These are phyloP conservation scores for Pseudococcus viburni DNA, from an alignment of 2,888 invertebrate genomes.

Conservation along the genomic window DNA sequence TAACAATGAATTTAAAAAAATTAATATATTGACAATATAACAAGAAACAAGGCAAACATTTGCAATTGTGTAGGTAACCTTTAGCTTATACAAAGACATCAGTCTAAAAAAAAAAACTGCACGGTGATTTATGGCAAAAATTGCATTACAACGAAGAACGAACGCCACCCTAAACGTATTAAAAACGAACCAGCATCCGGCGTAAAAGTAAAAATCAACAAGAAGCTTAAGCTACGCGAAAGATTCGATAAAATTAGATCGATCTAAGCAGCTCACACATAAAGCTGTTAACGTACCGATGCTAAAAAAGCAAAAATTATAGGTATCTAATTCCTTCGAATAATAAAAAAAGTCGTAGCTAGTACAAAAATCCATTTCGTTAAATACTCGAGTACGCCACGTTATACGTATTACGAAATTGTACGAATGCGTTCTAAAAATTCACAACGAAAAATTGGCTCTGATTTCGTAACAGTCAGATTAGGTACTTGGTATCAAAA, in stretches of 20 bases:
- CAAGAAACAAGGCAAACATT: conserved; percentile 59
- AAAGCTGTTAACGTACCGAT: conserved; percentile 1
- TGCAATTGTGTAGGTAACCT: conserved; percentile 59
- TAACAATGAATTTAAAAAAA: conserved; percentile 60
- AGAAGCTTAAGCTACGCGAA: neutral
- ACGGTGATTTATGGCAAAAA: neutral
- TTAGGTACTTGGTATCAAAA: conserved; percentile 43
- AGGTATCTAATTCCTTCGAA: neutral
- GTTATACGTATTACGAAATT: neutral
- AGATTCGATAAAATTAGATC: neutral
- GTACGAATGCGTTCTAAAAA: conserved; percentile 21
- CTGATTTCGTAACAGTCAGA: conserved; percentile 30
- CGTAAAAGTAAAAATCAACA: neutral
- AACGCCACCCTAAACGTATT: neutral
- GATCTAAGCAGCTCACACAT: neutral
- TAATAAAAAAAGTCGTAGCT: neutral
- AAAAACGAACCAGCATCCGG: neutral
- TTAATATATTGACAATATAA: conserved; percentile 68
- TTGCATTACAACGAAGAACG: neutral
- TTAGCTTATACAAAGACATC: conserved; percentile 52
- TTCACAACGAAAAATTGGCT: conserved; percentile 46
- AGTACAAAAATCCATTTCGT: neutral
- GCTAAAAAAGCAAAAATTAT: neutral
- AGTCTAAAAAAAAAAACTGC: conserved; percentile 45
- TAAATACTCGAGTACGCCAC: neutral